A percentile compares a stretch with the other conserved stretches of the same genome.
Conservation (phyloP, 2,797 vertebrate species). For the Cygnus olor region DNA sequence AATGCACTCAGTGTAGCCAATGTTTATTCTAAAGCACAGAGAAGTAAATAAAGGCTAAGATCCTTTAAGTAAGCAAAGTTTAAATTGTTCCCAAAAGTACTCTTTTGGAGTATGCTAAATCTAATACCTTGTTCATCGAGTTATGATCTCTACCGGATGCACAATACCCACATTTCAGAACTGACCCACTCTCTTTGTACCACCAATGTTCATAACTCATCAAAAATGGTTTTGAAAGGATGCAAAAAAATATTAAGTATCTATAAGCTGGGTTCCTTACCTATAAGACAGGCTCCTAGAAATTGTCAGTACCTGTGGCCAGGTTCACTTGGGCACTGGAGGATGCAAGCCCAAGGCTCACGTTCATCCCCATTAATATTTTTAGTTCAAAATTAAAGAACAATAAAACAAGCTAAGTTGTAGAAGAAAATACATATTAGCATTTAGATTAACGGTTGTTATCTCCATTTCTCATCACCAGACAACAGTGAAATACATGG, state of each 20-base stretch:
- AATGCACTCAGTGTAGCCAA: not conserved
- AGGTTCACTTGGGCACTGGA: not conserved
- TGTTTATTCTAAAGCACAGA: not conserved
- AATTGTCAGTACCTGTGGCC: not conserved
- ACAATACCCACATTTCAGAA: not conserved
- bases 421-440: constrained; percentile 44
- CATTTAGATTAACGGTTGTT: constrained; percentile 54
- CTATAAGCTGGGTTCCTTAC: not conserved
- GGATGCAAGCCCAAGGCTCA: not conserved
- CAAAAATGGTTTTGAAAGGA: not conserved
- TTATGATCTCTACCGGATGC: not conserved
- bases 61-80: not conserved
- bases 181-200: not conserved
- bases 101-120: not conserved
- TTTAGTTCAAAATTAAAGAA: not conserved
- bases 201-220: not conserved
- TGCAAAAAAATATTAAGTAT: not conserved
- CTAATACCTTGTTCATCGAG: not conserved
- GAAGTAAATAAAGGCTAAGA: not conserved
- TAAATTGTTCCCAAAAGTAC: not conserved
- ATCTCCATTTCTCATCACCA: constrained; percentile 34
- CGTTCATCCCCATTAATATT: not conserved
- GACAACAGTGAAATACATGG: not conserved
- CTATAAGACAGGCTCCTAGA: not conserved
- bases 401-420: constrained; percentile 6